Conservation (phyloP, 2,113 vertebrate species). For the Syrrhaptes paradoxus region DNA sequence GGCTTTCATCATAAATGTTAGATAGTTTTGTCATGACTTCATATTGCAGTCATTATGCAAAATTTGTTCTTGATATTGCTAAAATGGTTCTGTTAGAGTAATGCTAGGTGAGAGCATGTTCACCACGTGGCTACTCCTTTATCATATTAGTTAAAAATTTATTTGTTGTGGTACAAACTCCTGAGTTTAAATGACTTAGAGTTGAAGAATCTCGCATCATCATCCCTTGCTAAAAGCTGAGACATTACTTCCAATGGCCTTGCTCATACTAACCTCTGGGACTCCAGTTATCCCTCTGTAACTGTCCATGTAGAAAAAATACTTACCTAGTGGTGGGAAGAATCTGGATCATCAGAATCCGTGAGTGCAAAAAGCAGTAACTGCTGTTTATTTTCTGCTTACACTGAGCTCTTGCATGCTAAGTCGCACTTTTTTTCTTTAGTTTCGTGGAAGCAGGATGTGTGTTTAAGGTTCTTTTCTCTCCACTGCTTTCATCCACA, state of each 20-base stretch:
- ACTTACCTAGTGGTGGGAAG: neutral
- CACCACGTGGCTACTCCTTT: neutral
- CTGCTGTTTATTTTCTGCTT: neutral
- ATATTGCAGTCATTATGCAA: neutral
- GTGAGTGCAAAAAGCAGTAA: neutral
- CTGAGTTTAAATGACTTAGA: neutral
- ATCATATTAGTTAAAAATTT: neutral
- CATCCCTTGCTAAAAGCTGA: neutral
- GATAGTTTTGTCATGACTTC: neutral
- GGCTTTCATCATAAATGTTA: conserved; percentile 7
- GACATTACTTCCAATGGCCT: neutral
- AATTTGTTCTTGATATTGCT: neutral
- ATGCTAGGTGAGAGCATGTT: neutral
- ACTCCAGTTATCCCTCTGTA: neutral
- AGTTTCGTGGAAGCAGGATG: neutral
- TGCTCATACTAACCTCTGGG: neutral
- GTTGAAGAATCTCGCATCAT: neutral
- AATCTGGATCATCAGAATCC: neutral
- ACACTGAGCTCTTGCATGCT: neutral
- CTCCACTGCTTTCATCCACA: neutral
- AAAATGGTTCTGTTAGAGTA: neutral
- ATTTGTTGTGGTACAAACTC: neutral
- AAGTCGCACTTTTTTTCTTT: neutral
- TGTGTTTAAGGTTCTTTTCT: neutral
- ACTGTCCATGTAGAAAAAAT: neutral